Conservation (phyloP, 2,888 invertebrate species). For the Cotesia congregata region DNA sequence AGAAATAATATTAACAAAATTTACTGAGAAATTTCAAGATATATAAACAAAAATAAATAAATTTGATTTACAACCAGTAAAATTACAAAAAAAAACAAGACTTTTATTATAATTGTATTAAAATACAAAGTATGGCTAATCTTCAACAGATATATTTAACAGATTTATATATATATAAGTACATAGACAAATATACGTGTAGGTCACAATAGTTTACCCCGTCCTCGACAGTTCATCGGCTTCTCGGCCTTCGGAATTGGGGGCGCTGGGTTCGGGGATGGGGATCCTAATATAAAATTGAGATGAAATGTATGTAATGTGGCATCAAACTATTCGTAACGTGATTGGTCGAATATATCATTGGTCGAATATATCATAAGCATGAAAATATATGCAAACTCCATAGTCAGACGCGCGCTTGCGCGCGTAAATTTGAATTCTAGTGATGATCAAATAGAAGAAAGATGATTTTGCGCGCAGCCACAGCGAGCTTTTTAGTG, state of each 20-base stretch:
- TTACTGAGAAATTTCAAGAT: neutral
- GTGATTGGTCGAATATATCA: too few species aligned
- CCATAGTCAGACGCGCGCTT: too few species aligned
- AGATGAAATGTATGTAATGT: too few species aligned
- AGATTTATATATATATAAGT: constrained; percentile 5
- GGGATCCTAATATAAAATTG: too few species aligned
- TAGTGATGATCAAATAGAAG: neutral
- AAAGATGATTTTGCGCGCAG: constrained; percentile 16
- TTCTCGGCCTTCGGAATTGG: constrained; percentile 64
- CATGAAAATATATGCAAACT: too few species aligned
- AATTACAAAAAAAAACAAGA: neutral
- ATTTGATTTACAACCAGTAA: neutral
- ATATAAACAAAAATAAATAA: neutral
- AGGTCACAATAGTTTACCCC: constrained; percentile 53
- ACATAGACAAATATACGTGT: neutral
- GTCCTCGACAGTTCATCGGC: constrained; percentile 65
- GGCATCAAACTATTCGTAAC: too few species aligned
- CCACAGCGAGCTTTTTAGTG: neutral
- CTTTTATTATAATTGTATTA: neutral
- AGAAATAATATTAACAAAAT: neutral
- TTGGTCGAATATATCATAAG: too few species aligned
- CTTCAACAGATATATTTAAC: neutral
- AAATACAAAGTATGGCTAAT: neutral
- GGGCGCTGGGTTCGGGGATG: constrained; percentile 50
- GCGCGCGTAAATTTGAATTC: too few species aligned